Evolutionary conservation across 2,797 vertebrate species (phyloP).

Genomic region (Aldrovandia affinis): DNA sequence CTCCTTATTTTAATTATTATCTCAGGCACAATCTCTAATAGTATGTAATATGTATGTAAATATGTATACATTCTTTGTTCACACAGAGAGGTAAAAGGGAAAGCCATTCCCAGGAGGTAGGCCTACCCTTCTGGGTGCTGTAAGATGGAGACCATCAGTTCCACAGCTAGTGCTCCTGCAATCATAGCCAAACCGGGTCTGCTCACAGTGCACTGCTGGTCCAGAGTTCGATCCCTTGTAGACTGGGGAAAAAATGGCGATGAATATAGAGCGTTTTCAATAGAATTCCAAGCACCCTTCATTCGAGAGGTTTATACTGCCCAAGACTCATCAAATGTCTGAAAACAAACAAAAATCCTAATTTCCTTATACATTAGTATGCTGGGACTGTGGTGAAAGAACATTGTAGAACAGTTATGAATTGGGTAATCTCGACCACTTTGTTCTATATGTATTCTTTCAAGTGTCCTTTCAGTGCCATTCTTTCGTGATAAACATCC

Average conservation of each 20-base stretch:
- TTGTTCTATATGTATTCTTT: background rate
- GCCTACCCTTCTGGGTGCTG: conserved; percentile 95
- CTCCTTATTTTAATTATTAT: no score
- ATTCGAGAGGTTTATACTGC: no score
- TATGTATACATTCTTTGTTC: no score
- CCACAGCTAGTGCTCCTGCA: conserved; percentile 93
- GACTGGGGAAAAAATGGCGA: conserved; percentile 74
- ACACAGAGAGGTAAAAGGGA: background rate
- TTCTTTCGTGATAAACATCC: background rate
- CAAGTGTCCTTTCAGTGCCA: background rate
- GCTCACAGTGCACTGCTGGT: conserved; percentile 98
- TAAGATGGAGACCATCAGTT: conserved; percentile 94
- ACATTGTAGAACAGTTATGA: no score
- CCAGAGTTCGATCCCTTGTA: conserved; percentile 92
- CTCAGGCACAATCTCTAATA: no score
- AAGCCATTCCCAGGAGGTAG: background rate
- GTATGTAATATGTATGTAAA: no score
- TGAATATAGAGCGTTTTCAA: background rate
- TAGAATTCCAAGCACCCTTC: no score
- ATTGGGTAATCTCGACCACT: no score
- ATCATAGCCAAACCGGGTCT: conserved; percentile 94
- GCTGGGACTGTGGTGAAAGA: no score
- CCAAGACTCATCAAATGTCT: no score
- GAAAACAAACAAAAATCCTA: no score
- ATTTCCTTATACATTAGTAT: no score